Evolutionary conservation across 2,888 invertebrate genomes (phyloP).

Genomic region (Nematopogon swammerdamellus): DNA sequence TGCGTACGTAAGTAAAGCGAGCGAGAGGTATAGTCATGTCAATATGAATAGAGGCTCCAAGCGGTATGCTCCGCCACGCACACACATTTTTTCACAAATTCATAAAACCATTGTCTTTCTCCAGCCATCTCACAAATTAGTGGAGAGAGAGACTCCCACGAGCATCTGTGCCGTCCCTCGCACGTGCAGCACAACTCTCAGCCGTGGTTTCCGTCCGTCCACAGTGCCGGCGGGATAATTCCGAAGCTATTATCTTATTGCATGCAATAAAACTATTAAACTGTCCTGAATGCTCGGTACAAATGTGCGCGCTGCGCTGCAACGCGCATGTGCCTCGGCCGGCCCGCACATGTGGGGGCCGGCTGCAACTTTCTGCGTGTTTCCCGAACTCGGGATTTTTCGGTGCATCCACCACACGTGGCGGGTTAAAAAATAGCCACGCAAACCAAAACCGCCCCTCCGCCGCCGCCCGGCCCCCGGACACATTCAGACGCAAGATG

Average conservation of each 20-base stretch:
- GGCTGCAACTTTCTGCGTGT: not conserved
- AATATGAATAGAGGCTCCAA: too few species aligned
- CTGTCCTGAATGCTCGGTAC: not conserved
- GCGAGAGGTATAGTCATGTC: too few species aligned
- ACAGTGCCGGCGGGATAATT: not conserved
- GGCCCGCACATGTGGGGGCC: not conserved
- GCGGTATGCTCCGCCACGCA: too few species aligned
- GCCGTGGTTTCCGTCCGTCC: not conserved
- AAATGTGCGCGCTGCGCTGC: too few species aligned
- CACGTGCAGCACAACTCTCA: not conserved
- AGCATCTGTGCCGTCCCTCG: not conserved
- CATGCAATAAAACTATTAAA: not conserved
- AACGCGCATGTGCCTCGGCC: too few species aligned
- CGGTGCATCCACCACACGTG: not conserved
- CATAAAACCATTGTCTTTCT: too few species aligned
- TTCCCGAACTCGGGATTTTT: not conserved
- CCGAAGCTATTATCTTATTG: not conserved
- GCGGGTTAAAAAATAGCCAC: not conserved
- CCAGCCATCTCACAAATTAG: too few species aligned
- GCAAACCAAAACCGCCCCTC: not conserved
- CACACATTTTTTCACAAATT: too few species aligned
- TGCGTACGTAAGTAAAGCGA: too few species aligned
- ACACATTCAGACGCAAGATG: too few species aligned
- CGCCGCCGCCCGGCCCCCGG: too few species aligned
- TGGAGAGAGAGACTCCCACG: not conserved